Base-by-base conservation (phyloP, 2,113 vertebrate species). In the Ondatra zibethicus region DNA sequence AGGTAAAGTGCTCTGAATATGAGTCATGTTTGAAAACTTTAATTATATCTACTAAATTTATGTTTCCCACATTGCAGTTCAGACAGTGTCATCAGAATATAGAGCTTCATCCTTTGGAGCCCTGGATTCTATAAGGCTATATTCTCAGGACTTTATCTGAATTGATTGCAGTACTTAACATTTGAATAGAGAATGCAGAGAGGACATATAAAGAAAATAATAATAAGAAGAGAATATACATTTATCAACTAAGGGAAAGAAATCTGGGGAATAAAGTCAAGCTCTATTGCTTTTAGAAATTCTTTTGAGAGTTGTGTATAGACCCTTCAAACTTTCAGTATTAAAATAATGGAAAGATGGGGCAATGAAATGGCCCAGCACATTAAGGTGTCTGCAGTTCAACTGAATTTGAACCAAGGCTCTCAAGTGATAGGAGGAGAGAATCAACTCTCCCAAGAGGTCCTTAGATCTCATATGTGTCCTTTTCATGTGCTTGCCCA, bases 41-140 rank as follows among this genome's bases (percentile, higher is more conserved):
- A 47, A 97, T 73, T 89, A 61, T 97, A 63, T 92, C 93, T 86
- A 77, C 45, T 14, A 97, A 97, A 94, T 88, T 84, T 85, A 78
- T 95, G 70, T 75, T 97, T 88, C 25, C n/a, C 82, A 11, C 45
- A 86, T 29, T 92, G 94, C 90, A 92, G 89, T 98, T 97, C 91
- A 76, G 89, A 92, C 52, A 95, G 39, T 92, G 95, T 93, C 96
- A 92, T 81, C 58, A 72, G 97, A 87, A 68, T 68, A 42, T 33
- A 92, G 39, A 92, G 39, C 29, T 93, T 96, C 73, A 31, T 77
- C 36, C 89, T 97, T 94, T 96, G 23, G 91, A 94, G 96, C 88
- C 86, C 77, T 90, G 1, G n/a, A 84, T 58, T 68, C 16, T 97
- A 80, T 97, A 87, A 68, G 16, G 86, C 65, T 72, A 19, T 96